phyloP scores from a whole-genome alignment of 2,797 vertebrate genomes.

The Brotogeris chrysoptera region DNA sequence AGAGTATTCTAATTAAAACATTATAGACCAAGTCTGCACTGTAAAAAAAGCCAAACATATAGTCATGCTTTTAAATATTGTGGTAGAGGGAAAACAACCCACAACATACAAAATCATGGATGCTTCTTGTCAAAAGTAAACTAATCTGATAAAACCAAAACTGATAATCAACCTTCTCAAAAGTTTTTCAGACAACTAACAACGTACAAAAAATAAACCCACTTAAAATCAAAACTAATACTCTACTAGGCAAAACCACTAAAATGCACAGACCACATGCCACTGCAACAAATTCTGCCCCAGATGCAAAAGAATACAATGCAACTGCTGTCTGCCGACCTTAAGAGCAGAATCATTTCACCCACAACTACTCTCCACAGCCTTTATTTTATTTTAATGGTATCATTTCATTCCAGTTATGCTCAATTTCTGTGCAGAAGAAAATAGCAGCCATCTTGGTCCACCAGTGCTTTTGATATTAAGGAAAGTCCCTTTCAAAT shows the following conservation, averaged over 20 bases:
- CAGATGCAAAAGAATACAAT: not conserved
- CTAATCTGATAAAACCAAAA: not conserved
- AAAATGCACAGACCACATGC: not conserved
- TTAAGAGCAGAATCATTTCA: not conserved
- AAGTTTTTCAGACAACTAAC: not conserved
- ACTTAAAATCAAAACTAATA: not conserved
- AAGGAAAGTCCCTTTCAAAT: not conserved
- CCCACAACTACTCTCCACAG: not conserved
- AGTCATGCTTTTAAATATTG: not conserved
- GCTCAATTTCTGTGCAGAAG: not conserved
- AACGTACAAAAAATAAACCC: not conserved
- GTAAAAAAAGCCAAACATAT: not conserved
- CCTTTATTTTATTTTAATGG: not conserved
- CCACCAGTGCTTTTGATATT: not conserved
- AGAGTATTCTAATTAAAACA: not conserved
- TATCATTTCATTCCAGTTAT: not conserved
- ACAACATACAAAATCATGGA: not conserved
- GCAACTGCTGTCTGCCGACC: not conserved
- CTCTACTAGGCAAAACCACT: not conserved
- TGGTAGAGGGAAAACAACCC: accelerated
- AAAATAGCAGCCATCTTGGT: not conserved
- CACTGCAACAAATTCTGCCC: not conserved
- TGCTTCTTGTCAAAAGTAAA: not conserved
- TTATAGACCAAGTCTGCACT: not conserved
- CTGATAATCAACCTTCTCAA: not conserved